phyloP scores from a whole-genome alignment of 2,888 invertebrate genomes.

The Brachypterus glaber region DNA sequence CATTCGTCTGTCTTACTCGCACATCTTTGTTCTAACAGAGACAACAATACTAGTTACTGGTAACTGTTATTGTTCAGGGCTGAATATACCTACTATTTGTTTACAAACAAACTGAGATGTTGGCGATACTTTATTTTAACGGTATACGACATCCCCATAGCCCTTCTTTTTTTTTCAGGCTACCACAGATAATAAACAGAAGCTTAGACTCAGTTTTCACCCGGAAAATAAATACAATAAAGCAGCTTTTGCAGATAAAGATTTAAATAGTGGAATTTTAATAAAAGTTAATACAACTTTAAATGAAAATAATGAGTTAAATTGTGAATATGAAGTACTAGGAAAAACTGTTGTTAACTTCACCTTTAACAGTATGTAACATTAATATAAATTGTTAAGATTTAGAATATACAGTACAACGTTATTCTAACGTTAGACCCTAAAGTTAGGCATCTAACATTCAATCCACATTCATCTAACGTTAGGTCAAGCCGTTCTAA shows the following conservation, averaged over 20 bases:
- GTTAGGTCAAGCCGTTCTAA: too few relatives aligned
- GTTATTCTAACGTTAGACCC: too few relatives aligned
- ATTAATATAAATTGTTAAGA: conserved; percentile 6
- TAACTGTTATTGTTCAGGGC: too few relatives aligned
- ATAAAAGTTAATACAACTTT: conserved; percentile 52
- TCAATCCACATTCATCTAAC: too few relatives aligned
- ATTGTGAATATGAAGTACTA: conserved; percentile 44
- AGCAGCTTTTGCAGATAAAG: conserved; percentile 61
- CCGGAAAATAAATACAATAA: conserved; percentile 75
- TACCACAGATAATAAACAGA: conserved; percentile 23
- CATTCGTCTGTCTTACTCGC: too few relatives aligned
- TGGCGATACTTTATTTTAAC: too few relatives aligned
- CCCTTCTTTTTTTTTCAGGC: conserved; percentile 27
- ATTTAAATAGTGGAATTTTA: conserved; percentile 58
- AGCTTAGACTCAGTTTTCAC: conserved; percentile 60
- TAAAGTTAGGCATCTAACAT: too few relatives aligned
- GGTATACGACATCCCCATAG: too few relatives aligned
- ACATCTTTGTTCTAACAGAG: too few relatives aligned
- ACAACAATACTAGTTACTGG: too few relatives aligned
- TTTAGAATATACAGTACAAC: background rate
- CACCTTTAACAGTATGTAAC: conserved; percentile 51
- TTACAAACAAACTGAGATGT: too few relatives aligned
- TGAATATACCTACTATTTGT: too few relatives aligned
- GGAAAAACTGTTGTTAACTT: conserved; percentile 54
- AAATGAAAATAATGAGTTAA: conserved; percentile 11